Percentiles rank a stretch among this genome's conserved stretches.
Evolutionary conservation across 2,113 vertebrate species (phyloP).

Genomic region (Paraplagusia blochii): DNA sequence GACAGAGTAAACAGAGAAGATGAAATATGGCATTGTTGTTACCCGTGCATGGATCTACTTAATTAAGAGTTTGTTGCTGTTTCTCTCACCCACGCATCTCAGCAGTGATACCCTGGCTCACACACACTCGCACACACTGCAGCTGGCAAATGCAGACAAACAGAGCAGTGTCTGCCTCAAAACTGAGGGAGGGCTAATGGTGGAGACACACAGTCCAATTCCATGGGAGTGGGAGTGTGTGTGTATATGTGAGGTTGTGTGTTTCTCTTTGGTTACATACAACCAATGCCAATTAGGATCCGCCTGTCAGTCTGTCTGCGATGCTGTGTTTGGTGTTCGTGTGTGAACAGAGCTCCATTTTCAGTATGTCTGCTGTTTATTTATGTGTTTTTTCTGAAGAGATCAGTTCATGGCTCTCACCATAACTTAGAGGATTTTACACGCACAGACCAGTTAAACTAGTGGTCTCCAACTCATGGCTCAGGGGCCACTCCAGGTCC

Average conservation of each 20-base stretch:
- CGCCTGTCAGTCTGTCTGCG: slow-evolving; percentile 26
- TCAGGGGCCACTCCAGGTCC: too few species aligned
- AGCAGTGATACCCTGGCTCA: slow-evolving; percentile 14
- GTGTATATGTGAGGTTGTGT: slow-evolving; percentile 17
- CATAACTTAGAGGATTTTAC: too few species aligned
- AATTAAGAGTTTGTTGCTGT: slow-evolving; percentile 16
- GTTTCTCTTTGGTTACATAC: slow-evolving; percentile 41
- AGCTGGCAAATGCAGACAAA: slow-evolving; percentile 64
- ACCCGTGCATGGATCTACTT: slow-evolving; percentile 20
- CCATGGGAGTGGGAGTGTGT: slow-evolving; percentile 27
- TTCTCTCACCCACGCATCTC: slow-evolving; percentile 27
- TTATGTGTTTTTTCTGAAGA: background rate
- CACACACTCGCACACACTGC: slow-evolving; percentile 32
- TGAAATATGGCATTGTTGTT: background rate
- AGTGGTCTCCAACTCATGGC: too few species aligned
- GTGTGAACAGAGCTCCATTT: background rate
- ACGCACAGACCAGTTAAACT: too few species aligned
- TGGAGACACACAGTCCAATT: slow-evolving; percentile 48
- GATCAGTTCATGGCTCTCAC: too few species aligned
- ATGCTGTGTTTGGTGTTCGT: slow-evolving; percentile 2
- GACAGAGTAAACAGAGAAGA: background rate
- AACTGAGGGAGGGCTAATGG: slow-evolving; percentile 39
- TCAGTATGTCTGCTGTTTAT: background rate
- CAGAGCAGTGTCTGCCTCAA: slow-evolving; percentile 61
- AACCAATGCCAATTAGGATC: slow-evolving; percentile 56